A percentile compares a stretch with the other conserved stretches of the same genome.
phyloP scores from a whole-genome alignment of 2,888 invertebrate species.

The Phaedon cochleariae region DNA sequence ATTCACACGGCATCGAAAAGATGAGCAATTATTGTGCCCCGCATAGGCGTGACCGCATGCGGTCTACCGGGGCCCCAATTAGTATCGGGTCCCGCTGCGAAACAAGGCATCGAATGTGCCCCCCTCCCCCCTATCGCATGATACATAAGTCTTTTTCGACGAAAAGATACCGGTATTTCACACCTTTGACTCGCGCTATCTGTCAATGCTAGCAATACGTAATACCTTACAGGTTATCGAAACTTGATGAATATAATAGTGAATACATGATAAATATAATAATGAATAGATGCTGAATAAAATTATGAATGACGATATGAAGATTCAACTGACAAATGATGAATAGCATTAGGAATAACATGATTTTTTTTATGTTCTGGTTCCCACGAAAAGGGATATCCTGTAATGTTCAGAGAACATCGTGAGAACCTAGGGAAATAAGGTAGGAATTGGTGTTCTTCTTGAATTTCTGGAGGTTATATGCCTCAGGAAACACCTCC shows the following conservation, averaged over 20 bases:
- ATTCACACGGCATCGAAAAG: conserved; percentile 26
- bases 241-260: neutral
- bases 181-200: conserved; percentile 20
- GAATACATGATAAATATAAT: neutral
- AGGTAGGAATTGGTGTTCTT: too few relatives aligned
- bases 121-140: conserved; percentile 13
- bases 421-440: too few relatives aligned
- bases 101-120: conserved; percentile 59
- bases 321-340: too few relatives aligned
- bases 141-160: conserved; percentile 13
- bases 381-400: too few relatives aligned
- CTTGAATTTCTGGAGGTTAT: too few relatives aligned
- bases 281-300: neutral
- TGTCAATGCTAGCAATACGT: too few relatives aligned
- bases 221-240: too few relatives aligned
- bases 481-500: too few relatives aligned
- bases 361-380: too few relatives aligned
- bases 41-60: conserved; percentile 44
- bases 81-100: conserved; percentile 60
- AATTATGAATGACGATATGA: too few relatives aligned
- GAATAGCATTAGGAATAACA: too few relatives aligned
- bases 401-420: too few relatives aligned
- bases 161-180: conserved; percentile 19
- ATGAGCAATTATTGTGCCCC: conserved; percentile 43
- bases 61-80: conserved; percentile 57